Evolutionary conservation across 2,113 vertebrate species (phyloP), one percentile per base, ranked within the genome.

Genomic region (Hirundichthys speculiger): DNA sequence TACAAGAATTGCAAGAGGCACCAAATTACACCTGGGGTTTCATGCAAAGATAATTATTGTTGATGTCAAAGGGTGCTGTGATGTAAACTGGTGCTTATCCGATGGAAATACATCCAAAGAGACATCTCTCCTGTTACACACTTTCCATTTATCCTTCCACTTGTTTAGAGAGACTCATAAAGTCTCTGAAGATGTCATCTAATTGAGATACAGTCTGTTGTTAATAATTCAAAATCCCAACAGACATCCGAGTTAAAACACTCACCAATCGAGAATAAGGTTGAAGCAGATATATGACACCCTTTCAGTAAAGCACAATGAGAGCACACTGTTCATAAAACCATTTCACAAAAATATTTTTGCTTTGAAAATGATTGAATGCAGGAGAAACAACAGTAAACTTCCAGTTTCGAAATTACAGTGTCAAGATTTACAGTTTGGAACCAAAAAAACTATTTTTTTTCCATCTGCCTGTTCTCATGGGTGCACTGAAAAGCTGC

Each of bases 141-240:
- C 21, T 57, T 57, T 56, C 50, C 60, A 65, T 73, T 62, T 62
- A 56, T 69, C 54, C 73, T 85, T 83, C 81, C 74, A 70, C 74
- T 84, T 82, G 77, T 90, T 83, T 77, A 46, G 86, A 79, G 48
- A 68, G 50, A 66, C 41, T 52, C 40, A 9, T 57, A 19, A 50
- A 16, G 76, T 82, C 87, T 87, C 87, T 60, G 43, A 56, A 80
- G 87, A 83, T 71, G 68, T 40, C 19, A 22, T 52, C 63, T 88
- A 84, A 88, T 83, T 86, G 77, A 81, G 60, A 73, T 19, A 59
- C 64, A 54, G 53, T 60, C 80, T 62, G 43, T 58, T 64, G 79
- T 86, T 72, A 85, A 83, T 88, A 87, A 90, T 85, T 86, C 64
- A 84, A 69, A 41, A 13, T 48, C 82, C 58, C 5, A 3, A 15